Conservation (phyloP, 2,888 invertebrate genomes). For the Blastobasis adustella region DNA sequence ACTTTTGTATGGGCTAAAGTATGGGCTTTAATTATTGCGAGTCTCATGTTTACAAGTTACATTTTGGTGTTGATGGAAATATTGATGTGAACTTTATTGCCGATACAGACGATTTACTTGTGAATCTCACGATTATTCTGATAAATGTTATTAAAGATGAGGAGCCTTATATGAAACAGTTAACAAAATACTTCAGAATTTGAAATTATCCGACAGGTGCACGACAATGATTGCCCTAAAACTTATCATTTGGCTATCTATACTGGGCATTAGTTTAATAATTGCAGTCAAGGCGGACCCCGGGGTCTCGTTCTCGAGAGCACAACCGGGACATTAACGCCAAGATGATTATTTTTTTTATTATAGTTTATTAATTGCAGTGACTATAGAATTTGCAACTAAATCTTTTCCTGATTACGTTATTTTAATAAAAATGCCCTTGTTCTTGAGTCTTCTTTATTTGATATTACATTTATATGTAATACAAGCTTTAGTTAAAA, state of each 20-base stretch:
- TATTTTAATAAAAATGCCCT: conserved; percentile 32
- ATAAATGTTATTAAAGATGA: conserved; percentile 20
- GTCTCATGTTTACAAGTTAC: conserved; percentile 14
- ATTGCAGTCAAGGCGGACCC: too few species aligned
- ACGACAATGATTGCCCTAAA: conserved; percentile 28
- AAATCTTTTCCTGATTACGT: conserved; percentile 23
- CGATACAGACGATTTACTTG: conserved; percentile 26
- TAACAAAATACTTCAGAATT: conserved; percentile 15
- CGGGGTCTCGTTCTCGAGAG: too few species aligned
- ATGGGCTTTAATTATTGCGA: conserved; percentile 23
- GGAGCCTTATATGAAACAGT: conserved; percentile 21
- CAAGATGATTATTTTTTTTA: too few species aligned
- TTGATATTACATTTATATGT: conserved; percentile 35
- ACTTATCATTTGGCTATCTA: conserved; percentile 28
- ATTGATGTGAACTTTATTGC: conserved; percentile 24
- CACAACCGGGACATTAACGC: too few species aligned
- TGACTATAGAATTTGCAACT: conserved; percentile 27
- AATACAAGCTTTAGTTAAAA: conserved; percentile 27
- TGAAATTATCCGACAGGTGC: conserved; percentile 21
- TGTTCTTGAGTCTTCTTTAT: conserved; percentile 32
- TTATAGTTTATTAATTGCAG: too few species aligned
- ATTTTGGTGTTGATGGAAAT: conserved; percentile 17
- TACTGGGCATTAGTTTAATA: conserved; percentile 18
- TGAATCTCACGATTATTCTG: conserved; percentile 21
- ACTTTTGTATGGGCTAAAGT: conserved; percentile 13